These are phyloP conservation scores for Hydriomena furcata DNA, from an alignment of 2,888 invertebrate genomes.

Conservation along the genomic window DNA sequence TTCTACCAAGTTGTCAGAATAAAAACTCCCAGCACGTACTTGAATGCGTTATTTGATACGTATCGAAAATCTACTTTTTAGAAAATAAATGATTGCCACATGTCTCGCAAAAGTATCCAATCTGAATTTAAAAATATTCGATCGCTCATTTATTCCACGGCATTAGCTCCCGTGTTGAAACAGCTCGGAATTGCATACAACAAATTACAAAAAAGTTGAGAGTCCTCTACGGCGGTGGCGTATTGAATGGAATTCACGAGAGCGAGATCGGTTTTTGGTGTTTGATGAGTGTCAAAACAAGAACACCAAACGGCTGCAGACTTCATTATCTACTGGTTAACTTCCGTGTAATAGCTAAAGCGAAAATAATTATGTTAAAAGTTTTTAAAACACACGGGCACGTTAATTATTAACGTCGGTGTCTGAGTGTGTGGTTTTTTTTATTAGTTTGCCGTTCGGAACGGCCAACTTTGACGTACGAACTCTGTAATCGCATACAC, in stretches of 20 bases:
- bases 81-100: conserved; percentile 1
- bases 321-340: conserved; percentile 41
- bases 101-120: neutral
- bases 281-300: conserved; percentile 6
- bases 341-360: conserved; percentile 40
- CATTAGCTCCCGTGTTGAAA: conserved; percentile 3
- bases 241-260: conserved; percentile 10
- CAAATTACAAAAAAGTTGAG: conserved; percentile 13
- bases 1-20: neutral
- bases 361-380: conserved; percentile 48
- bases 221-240: neutral
- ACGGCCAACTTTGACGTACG: conserved; percentile 55
- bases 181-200: conserved; percentile 10
- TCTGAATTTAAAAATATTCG: conserved; percentile 5
- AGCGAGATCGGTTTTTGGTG: conserved; percentile 6
- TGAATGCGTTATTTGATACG: neutral
- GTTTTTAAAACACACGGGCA: conserved; percentile 45
- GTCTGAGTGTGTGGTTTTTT: conserved; percentile 40
- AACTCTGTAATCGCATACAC: conserved; percentile 50
- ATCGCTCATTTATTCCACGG: conserved; percentile 1
- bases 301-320: conserved; percentile 22
- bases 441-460: conserved; percentile 51
- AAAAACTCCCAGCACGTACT: neutral
- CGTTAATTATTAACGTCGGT: conserved; percentile 43
- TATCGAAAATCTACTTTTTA: neutral